Evolutionary conservation across 2,113 vertebrate genomes (phyloP), one percentile per base, ranked within the genome.

Genomic region (Bufo gargarizans): DNA sequence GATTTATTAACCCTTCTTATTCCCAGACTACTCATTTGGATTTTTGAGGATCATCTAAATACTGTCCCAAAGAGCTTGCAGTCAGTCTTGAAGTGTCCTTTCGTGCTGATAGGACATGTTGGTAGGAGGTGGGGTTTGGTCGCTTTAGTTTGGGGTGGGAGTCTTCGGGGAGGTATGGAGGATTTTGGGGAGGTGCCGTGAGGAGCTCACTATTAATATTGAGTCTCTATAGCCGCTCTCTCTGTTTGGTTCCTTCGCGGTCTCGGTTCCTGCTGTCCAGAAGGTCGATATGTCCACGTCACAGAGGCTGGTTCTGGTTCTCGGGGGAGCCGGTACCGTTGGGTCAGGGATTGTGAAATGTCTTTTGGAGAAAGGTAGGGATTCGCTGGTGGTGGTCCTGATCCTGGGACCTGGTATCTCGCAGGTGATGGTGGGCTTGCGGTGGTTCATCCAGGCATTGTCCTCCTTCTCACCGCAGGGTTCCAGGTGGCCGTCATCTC

Each of bases 401-500:
- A 20, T 53, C 10, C 17, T 50, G 17, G 47, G 8, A 20, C 56
- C 33, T 33, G 33, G 33, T 33, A 33, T 33, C 33, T 33, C 33
- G 33, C 33, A 0, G 33, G 33, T 33, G 33, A 33, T 33, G 33
- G 33, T 33, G 33, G 33, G 33, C 19, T 61, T 69, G 22, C 49
- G n/a, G n/a, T 58, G 22, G 33, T 49, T 65, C 45, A 49, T 55
- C 61, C 55, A 47, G 4, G 43, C 49, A 13, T 69, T 56, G 47
- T 72, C 5, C 77, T 67, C 22, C 22, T 20, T 1, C 74, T 56
- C 10, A 53, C 33, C 45, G 14, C 74, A 91, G 90, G 92, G 12
- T 96, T 96, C 90, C 95, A 91, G 83, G 96, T 96, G 0, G 96
- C 94, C 0, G 96, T 96, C 65, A 93, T 96, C 90, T 96, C 96